Conservation (phyloP, 2,113 vertebrate species). For the Mesitornis unicolor region DNA sequence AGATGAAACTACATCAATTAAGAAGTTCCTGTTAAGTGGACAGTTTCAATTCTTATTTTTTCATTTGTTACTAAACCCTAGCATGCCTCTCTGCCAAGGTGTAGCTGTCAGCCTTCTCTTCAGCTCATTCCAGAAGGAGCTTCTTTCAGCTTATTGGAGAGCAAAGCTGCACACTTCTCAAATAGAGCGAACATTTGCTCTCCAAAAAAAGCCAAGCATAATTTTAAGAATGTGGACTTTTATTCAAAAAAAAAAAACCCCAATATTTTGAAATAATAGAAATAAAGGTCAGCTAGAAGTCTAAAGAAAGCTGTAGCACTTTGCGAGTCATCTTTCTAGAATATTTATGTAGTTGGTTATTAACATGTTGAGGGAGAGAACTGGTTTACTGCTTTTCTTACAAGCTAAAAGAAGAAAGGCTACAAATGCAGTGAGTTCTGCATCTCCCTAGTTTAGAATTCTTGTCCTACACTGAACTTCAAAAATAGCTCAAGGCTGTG, state of each 20-base stretch:
- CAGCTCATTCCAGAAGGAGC: not conserved
- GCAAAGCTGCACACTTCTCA: not conserved
- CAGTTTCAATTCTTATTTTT: not conserved
- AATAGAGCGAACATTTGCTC: not conserved
- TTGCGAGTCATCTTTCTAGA: not conserved
- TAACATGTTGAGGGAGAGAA: not conserved
- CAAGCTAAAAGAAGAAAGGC: not conserved
- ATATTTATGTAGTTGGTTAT: not conserved
- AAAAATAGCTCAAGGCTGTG: not conserved
- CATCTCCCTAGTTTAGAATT: not conserved
- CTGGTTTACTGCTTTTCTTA: not conserved
- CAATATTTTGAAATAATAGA: not conserved
- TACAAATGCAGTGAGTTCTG: not conserved
- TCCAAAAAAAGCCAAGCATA: not conserved
- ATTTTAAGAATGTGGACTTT: not conserved
- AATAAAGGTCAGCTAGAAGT: not conserved
- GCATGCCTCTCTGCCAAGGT: not conserved
- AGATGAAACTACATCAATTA: not conserved
- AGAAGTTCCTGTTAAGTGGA: not conserved
- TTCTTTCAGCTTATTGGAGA: not conserved
- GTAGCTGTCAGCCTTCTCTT: not conserved
- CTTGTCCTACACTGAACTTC: not conserved
- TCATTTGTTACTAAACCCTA: not conserved
- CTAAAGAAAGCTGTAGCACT: not conserved
- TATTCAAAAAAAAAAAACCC: not conserved